phyloP scores from a whole-genome alignment of 1,140 invertebrate genomes.

The Acromyrmex heyeri region DNA sequence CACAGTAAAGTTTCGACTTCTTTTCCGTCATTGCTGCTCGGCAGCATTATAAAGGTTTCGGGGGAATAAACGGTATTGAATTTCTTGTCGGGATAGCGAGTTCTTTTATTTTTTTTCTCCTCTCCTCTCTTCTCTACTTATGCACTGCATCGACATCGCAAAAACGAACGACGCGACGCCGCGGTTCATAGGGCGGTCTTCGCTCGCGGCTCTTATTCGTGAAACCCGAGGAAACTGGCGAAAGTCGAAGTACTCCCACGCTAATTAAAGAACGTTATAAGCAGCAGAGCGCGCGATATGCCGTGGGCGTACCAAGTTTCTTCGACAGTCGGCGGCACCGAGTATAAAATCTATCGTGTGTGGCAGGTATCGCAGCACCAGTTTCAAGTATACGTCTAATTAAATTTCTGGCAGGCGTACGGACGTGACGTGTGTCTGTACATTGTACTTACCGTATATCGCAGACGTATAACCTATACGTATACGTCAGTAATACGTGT shows the following conservation, averaged over 20 bases:
- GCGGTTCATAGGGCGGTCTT: neutral
- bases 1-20: conserved; percentile 17
- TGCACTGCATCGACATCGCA: conserved; percentile 15
- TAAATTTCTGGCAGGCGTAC: conserved; percentile 68
- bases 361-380: conserved; percentile 36
- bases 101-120: neutral
- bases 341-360: conserved; percentile 70
- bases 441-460: conserved; percentile 43
- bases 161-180: neutral
- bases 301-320: conserved; percentile 56
- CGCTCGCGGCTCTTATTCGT: conserved; percentile 11
- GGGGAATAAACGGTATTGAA: conserved; percentile 50
- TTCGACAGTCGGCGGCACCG: conserved; percentile 54
- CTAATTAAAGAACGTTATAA: conserved; percentile 74
- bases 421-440: conserved; percentile 42
- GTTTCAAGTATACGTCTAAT: conserved; percentile 73
- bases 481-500: neutral
- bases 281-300: conserved; percentile 54
- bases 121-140: neutral
- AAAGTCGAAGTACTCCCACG: conserved; percentile 65
- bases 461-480: neutral
- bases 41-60: conserved; percentile 39
- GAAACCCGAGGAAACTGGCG: conserved; percentile 25
- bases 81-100: conserved; percentile 23
- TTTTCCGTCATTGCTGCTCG: conserved; percentile 38